Evolutionary conservation across 1,140 invertebrate species (phyloP).

Genomic region (Coelopa frigida): DNA sequence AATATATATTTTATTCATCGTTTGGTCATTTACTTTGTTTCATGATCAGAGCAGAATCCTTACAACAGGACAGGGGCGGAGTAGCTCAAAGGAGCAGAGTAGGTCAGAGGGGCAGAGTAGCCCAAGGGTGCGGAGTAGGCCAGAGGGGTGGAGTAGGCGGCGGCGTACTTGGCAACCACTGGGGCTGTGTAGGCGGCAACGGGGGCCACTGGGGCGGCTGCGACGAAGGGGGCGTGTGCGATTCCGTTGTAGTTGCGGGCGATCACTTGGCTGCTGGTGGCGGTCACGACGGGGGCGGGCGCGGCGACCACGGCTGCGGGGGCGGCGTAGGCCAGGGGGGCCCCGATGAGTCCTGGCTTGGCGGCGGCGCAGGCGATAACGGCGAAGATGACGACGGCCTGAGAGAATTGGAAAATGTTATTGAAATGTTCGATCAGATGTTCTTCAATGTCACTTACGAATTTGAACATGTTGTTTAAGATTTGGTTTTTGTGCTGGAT

Average conservation of each 20-base stretch:
- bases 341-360: conserved; percentile 6
- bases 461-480: conserved; percentile 13
- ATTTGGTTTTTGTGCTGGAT: neutral
- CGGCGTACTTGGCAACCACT: conserved; percentile 9
- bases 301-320: conserved; percentile 25
- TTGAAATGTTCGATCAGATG: too few relatives aligned
- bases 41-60: too few relatives aligned
- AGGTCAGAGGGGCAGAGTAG: conserved; percentile 16
- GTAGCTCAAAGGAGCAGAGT: conserved; percentile 5
- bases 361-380: conserved; percentile 11
- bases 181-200: conserved; percentile 16
- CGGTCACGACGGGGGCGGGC: conserved; percentile 42
- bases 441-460: neutral
- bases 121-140: conserved; percentile 23
- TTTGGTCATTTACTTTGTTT: too few relatives aligned
- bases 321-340: conserved; percentile 26
- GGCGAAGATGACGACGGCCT: conserved; percentile 9
- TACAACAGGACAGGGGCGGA: conserved; percentile 4
- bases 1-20: too few relatives aligned
- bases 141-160: conserved; percentile 21
- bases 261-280: conserved; percentile 46
- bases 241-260: conserved; percentile 46
- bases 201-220: conserved; percentile 8
- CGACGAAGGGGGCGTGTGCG: conserved; percentile 30
- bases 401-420: neutral